Base-by-base conservation (phyloP, 23 tunicate species). In the Diplosoma virens region DNA sequence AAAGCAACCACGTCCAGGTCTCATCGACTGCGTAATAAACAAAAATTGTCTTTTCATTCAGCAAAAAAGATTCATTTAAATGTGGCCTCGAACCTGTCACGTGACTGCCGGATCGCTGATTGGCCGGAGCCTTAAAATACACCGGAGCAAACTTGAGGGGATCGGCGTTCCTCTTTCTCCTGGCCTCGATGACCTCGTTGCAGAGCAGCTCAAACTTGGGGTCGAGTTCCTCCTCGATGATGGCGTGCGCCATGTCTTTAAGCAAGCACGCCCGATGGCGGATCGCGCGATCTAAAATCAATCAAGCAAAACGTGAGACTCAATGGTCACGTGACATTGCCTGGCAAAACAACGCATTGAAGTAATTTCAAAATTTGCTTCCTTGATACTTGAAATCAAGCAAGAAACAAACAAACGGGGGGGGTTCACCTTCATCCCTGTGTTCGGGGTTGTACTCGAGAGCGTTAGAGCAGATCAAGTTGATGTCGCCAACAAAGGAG, bases 181-280 rank as follows among this genome's bases (percentile, higher is more conserved):
- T 68, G 0, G 96, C 82, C 25, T 89, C 80, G 29, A 69, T 46
- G 37, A 89, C 86, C 16, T 89, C 88, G n/a, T 53, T 76, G 77
- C 97, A 90, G 14, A 71, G 53, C n/a, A 41, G 36, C 58, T 90
- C 97, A 34, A 90, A 90, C 33, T 80, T 68, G 1, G 97, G 97
- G 24, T 90, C 97, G 25, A 90, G 76, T 32, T 90, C 97, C 24
- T 58, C 72, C 20, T 90, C 84, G 0, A 90, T 47, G 22, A 84
- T 84, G 22, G 89, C 97, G 37, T 90, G 82, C 7, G 97, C 82
- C 79, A 90, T 79, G 64, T 90, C 97, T 33, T 58, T 48, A 33
- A 84, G 80, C 25, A 82, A 72, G 81, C 97, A 90, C 34, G 90
- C 97, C 1, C 97, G 89, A 55, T 90, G 97, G 9, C 97, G 82